Evolutionary conservation across 2,888 invertebrate species (phyloP), one percentile per base, ranked within the genome.

Genomic region (Corythucha ciliata): DNA sequence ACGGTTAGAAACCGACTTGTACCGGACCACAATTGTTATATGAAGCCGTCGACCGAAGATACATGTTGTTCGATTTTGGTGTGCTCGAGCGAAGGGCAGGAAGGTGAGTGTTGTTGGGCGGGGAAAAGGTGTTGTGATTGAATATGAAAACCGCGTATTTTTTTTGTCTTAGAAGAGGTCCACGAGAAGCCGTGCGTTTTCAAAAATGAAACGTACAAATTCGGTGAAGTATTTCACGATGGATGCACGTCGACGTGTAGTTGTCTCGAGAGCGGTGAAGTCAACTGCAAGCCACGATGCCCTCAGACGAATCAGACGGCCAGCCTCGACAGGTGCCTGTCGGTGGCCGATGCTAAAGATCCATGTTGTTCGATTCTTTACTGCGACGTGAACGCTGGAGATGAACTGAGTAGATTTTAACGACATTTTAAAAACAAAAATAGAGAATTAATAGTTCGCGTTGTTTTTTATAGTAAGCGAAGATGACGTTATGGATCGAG

Each of bases 341-440:
- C 81, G 61, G 78, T 90, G 0, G 79, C 82, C 58, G 88, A 90
- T 67, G 83, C 86, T 0, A 78, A 78, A 46, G 90, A 92, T 65
- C 71, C 80, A 1, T 91, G 91, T 65, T 91, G 91, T 63, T 86
- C 82, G 60, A 77, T 87, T 56, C 82, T 89, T 55, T 74, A 89
- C 3, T 92, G 91, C 65, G 89, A 88, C 63, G 87, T 88, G 4
- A 84, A 64, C 56, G 57, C 65, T 64, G n/a, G 61, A 57, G 36
- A 70, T 67, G 53, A 54, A 65, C 25, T 59, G 59, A 16, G 66
- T 67, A 46, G 48, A 52, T 39, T 41, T 29, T 6, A 26, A 40
- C 14, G 7, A 29, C 3, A 10, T 24, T 10, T 29, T n/a, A 29
- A 10, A 29, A 29, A 29, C 29, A 8, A 29, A 8, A n/a, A 29